Evolutionary conservation across 1,140 invertebrate species (phyloP), one percentile per base, ranked within the genome.

Genomic region (Lanistes nyassanus): DNA sequence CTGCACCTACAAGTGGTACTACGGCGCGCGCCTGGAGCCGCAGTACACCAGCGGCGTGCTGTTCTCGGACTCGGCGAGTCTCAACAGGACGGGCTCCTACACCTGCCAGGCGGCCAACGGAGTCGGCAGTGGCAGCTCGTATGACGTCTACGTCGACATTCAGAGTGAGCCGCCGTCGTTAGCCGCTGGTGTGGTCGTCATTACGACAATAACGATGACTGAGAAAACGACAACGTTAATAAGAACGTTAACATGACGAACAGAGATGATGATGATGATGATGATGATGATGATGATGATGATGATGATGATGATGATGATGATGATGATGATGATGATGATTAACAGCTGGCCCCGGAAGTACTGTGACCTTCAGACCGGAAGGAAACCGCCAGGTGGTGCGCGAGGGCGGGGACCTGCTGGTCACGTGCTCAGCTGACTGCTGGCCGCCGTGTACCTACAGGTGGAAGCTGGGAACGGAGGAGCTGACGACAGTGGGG

Each of bases 71-170:
- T 53, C 66, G n/a, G 75, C 66, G 9, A 21, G 29, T 26, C 55
- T 53, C 26, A 39, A 60, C n/a, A 51, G 62, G 19, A 56, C 75
- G 23, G 75, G 75, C 21, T 62, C 75, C 36, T 76, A 76, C 67
- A 62, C 75, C n/a, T 76, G 75, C 36, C 67, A 64, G 55, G 75
- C 75, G 26, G 21, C 34, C 37, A 76, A 76, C 75, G 75, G 75
- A 5, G 56, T 76, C 53, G 75, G 75, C 23, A 62, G 42, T 19
- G 36, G 66, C 23, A 69, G 51, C 19, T 42, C 65, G 36, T 36
- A n/a, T 19, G n/a, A 58, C 31, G 55, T 76, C n/a, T 13, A 37
- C 11, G 29, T 76, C 19, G 53, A 60, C 66, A 51, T 76, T 2
- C 65, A 76, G 29, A 60, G 74, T 75, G 26, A 66, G 73, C 26